phyloP scores from a whole-genome alignment of 53 echinoderm and acorn worm genomes.

The Patiria pectinifera region DNA sequence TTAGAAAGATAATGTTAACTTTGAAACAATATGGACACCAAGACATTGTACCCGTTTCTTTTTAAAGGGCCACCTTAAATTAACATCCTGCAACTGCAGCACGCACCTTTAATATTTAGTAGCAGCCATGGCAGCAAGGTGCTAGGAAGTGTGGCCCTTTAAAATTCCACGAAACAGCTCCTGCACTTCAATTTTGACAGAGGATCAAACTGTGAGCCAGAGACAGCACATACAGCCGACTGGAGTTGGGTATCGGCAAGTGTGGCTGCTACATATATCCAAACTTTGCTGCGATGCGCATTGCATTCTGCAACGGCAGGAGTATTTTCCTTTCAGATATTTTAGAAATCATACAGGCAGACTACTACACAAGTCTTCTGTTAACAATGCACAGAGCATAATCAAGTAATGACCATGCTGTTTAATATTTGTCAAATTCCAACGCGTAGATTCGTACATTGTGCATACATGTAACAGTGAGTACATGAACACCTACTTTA shows the following conservation, averaged over 20 bases:
- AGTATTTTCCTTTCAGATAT: background rate
- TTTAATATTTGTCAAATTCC: background rate
- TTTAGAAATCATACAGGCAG: background rate
- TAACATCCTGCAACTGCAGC: background rate
- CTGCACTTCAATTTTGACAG: slow-evolving; percentile 38
- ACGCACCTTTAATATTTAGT: background rate
- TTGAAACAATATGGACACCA: background rate
- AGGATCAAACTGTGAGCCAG: slow-evolving; percentile 2
- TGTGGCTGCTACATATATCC: background rate
- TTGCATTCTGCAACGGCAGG: slow-evolving; percentile 1
- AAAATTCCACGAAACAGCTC: slow-evolving; percentile 24
- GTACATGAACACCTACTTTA: too few species aligned
- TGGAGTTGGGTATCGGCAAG: slow-evolving; percentile 4
- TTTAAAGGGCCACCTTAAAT: slow-evolving; percentile 38
- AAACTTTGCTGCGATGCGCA: slow-evolving; percentile 1
- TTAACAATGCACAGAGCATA: background rate
- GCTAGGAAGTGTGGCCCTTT: slow-evolving; percentile 12
- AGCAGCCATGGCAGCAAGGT: background rate
- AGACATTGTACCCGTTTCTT: background rate
- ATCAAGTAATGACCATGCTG: background rate
- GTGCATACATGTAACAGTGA: too few species aligned
- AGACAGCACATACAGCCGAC: slow-evolving; percentile 10
- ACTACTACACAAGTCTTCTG: background rate
- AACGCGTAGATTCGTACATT: background rate
- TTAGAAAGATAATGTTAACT: background rate